Percentiles rank a stretch among this genome's conserved stretches.
These are phyloP conservation scores for Lycia hirtaria DNA, from an alignment of 2,888 invertebrate genomes.

Conservation along the genomic window DNA sequence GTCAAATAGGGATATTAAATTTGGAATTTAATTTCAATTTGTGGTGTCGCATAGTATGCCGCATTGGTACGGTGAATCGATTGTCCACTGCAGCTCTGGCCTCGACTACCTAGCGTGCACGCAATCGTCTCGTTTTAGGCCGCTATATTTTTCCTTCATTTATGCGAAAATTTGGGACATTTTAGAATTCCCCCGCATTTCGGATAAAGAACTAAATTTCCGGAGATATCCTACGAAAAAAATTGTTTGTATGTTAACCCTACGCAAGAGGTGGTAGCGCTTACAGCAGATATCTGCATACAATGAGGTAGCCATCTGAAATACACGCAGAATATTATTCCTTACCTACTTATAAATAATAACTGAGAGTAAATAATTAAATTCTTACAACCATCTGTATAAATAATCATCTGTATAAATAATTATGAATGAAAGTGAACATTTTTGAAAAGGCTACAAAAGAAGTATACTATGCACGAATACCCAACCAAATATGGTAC, in stretches of 20 bases:
- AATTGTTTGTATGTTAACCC: too few species aligned
- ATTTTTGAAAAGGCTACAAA: neutral
- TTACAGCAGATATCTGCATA: constrained; percentile 68
- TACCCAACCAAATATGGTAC: neutral
- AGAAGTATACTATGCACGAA: neutral
- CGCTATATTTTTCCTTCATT: too few species aligned
- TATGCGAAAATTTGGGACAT: constrained; percentile 22
- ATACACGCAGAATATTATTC: constrained; percentile 49
- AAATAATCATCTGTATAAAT: constrained; percentile 22
- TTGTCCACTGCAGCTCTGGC: constrained; percentile 78
- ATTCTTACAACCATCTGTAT: constrained; percentile 41
- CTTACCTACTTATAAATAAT: too few species aligned
- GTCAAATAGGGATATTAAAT: constrained; percentile 47
- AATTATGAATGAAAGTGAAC: neutral
- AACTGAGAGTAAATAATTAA: constrained; percentile 51
- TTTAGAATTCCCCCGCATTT: constrained; percentile 24
- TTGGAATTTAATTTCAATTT: constrained; percentile 65
- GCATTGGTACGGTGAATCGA: constrained; percentile 80
- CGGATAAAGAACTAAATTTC: too few species aligned
- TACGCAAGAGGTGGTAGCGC: constrained; percentile 21
- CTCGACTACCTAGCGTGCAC: constrained; percentile 77
- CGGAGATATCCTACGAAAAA: too few species aligned
- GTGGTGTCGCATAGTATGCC: constrained; percentile 76
- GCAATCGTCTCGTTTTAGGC: constrained; percentile 72
- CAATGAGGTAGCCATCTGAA: constrained; percentile 57